These are phyloP conservation scores for Mesocricetus auratus DNA, from an alignment of 2,113 vertebrate genomes.

Conservation along the genomic window DNA sequence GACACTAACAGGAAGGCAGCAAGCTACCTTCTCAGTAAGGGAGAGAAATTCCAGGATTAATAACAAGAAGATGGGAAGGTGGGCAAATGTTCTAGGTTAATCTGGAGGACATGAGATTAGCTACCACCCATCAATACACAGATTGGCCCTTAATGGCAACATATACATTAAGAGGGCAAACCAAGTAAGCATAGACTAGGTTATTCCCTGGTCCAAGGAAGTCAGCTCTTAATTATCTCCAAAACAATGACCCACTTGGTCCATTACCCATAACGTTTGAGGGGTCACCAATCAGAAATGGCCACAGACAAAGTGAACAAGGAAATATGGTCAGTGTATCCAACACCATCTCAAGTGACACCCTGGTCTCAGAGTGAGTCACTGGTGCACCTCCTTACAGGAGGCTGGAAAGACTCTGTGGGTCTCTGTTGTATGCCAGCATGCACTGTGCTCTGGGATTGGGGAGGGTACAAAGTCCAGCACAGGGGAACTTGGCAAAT, in stretches of 20 bases:
- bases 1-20: conserved; percentile 14
- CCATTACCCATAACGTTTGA: background rate
- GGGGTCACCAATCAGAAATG: background rate
- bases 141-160: background rate
- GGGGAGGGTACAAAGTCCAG: background rate
- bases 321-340: background rate
- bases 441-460: background rate
- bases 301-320: background rate
- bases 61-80: conserved; percentile 14
- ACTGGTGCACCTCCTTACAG: background rate
- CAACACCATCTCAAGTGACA: background rate
- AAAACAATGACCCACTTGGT: background rate
- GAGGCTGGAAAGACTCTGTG: background rate
- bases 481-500: background rate
- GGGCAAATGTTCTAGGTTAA: background rate
- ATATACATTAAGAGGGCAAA: background rate
- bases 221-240: background rate
- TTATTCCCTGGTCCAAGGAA: background rate
- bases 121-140: background rate
- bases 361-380: background rate
- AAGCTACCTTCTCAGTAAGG: background rate
- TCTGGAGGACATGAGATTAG: background rate
- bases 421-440: background rate
- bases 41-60: conserved; percentile 35
- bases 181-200: background rate